Evolutionary conservation across 2,797 vertebrate genomes (phyloP).

Genomic region (Enteromius radiatus): DNA sequence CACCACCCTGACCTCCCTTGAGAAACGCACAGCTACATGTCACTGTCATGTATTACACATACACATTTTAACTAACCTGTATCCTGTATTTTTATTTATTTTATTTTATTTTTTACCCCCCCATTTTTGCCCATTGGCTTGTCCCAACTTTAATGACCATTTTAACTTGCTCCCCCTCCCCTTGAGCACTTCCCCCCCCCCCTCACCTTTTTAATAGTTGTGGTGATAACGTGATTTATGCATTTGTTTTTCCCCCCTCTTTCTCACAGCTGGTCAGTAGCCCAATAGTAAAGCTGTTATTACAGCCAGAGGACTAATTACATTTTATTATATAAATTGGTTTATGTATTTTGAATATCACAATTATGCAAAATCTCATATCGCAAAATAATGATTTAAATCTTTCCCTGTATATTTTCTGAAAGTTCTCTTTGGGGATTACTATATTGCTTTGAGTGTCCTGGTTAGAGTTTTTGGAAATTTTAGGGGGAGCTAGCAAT

Average conservation of each 20-base stretch:
- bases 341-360: neutral
- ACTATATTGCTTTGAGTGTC: neutral
- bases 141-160: neutral
- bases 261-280: neutral
- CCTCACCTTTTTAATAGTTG: neutral
- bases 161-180: constrained; percentile 46
- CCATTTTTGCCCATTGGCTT: neutral
- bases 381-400: constrained; percentile 7
- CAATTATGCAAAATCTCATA: constrained; percentile 18
- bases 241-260: constrained; percentile 14
- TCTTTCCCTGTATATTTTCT: neutral
- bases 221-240: constrained; percentile 29
- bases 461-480: neutral
- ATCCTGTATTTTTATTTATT: neutral
- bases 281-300: neutral
- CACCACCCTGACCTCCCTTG: constrained; percentile 1
- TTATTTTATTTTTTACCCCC: neutral
- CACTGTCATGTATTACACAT: constrained; percentile 15
- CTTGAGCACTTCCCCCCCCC: constrained; percentile 53
- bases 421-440: neutral
- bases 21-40: neutral
- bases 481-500: neutral
- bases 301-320: no score
- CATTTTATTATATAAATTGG: neutral
- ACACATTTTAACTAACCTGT: neutral